These are phyloP conservation scores for Astreopora myriophthalma DNA, from an alignment of 64 coral and sea anemone genomes.

Conservation along the genomic window DNA sequence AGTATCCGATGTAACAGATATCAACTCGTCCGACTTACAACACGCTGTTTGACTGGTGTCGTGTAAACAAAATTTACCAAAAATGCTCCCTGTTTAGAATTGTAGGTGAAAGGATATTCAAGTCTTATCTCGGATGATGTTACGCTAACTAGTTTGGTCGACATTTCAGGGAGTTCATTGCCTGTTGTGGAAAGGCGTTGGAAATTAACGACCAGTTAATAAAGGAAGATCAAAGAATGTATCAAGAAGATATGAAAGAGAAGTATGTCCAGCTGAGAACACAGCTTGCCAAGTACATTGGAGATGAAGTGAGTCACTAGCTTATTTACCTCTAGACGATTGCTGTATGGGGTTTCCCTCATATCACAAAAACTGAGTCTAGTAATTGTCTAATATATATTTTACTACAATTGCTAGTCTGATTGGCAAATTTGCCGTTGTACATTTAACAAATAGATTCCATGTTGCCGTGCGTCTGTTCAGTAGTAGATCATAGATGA, in stretches of 20 bases:
- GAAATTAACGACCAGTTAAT: constrained; percentile 94
- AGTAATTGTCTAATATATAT: no score
- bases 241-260: constrained; percentile 94
- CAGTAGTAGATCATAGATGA: no score
- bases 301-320: constrained; percentile 60
- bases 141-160: not conserved
- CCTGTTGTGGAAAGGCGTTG: constrained; percentile 84
- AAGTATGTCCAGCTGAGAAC: constrained; percentile 83
- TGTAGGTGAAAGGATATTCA: not conserved
- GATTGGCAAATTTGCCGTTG: no score
- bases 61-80: no score
- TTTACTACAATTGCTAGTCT: no score
- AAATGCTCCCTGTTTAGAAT: not conserved
- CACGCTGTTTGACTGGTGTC: no score
- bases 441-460: no score
- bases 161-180: constrained; percentile 85
- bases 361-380: no score
- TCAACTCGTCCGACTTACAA: no score
- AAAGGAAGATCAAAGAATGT: constrained; percentile 93
- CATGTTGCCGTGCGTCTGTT: no score
- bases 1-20: no score
- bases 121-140: not conserved
- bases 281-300: constrained; percentile 84
- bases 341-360: no score
- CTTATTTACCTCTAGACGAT: not conserved